These are phyloP conservation scores for Eubucco bourcierii DNA, from an alignment of 2,113 vertebrate genomes.

Conservation along the genomic window DNA sequence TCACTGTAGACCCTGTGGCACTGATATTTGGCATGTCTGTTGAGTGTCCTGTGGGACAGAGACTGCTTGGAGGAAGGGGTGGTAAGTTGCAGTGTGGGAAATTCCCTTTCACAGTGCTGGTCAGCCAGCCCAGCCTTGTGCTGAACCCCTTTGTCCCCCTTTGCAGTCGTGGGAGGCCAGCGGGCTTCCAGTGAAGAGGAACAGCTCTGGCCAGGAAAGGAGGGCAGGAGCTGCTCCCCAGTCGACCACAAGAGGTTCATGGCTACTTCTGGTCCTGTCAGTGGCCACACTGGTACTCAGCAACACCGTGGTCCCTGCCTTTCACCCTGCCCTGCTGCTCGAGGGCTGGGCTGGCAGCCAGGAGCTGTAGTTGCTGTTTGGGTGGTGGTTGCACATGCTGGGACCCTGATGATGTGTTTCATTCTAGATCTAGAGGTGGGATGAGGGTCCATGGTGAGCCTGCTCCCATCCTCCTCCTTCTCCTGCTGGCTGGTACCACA, in stretches of 20 bases:
- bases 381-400: not conserved
- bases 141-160: not conserved
- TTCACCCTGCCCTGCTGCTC: not conserved
- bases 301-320: fast-evolving
- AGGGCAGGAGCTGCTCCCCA: not conserved
- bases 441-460: fast-evolving
- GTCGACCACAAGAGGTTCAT: fast-evolving
- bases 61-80: not conserved
- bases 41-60: not conserved
- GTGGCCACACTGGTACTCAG: fast-evolving
- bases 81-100: not conserved
- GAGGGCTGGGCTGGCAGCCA: not conserved
- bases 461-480: not conserved
- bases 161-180: fast-evolving
- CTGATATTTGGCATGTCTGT: not conserved
- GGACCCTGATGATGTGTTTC: fast-evolving
- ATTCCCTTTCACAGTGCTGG: too few relatives aligned
- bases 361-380: not conserved
- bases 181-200: too few relatives aligned
- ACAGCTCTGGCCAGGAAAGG: not conserved
- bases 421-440: fast-evolving
- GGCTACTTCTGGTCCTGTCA: not conserved
- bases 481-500: not conserved
- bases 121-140: fast-evolving
- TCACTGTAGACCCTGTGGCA: fast-evolving